Percentiles rank a stretch among this genome's conserved stretches.
These are phyloP conservation scores for Ciconia maguari DNA, from an alignment of 2,113 vertebrate genomes.

Conservation along the genomic window DNA sequence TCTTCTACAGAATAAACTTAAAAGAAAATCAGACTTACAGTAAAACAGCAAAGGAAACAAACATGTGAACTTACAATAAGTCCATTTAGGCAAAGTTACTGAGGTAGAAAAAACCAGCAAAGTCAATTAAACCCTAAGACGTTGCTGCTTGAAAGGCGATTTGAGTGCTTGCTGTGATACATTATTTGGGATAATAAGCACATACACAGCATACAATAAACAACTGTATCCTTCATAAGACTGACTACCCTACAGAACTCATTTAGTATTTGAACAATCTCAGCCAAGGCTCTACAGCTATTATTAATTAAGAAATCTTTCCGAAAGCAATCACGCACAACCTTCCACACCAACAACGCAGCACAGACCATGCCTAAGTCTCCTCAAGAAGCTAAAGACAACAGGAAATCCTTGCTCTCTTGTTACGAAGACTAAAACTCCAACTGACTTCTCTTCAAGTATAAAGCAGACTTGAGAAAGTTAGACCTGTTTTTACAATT, in stretches of 20 bases:
- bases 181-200: not conserved
- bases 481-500: not conserved
- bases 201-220: not conserved
- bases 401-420: not conserved
- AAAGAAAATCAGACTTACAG: not conserved
- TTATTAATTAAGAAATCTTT: not conserved
- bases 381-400: not conserved
- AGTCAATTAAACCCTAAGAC: not conserved
- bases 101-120: not conserved
- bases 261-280: not conserved
- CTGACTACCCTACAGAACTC: not conserved
- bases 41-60: not conserved
- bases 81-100: not conserved
- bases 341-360: accelerated
- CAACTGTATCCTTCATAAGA: not conserved
- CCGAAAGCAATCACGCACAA: not conserved
- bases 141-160: not conserved
- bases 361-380: not conserved
- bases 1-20: not conserved
- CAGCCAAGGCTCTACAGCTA: not conserved
- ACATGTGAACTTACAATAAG: not conserved
- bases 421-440: not conserved
- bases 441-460: not conserved
- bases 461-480: not conserved
- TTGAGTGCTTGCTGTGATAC: not conserved